Evolutionary conservation across 1,140 invertebrate genomes (phyloP), one percentile per base, ranked within the genome.

Genomic region (Platorchestia sp.): DNA sequence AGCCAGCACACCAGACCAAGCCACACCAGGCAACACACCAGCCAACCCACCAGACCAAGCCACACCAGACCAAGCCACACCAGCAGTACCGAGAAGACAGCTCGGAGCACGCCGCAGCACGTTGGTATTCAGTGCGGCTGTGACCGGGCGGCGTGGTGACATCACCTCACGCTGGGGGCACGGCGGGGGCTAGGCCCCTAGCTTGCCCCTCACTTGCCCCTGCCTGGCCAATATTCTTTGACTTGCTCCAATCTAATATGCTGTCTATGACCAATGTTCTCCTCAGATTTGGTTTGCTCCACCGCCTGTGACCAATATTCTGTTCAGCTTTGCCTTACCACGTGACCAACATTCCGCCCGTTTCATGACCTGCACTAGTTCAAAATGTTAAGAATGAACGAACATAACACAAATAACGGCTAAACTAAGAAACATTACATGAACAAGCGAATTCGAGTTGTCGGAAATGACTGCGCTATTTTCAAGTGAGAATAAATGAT

Each of bases 71-170:
- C 36, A 44, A 44, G 5, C 36, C 36, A 44, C 10, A 44, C 42
- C 42, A 91, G 16, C 14, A 43, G 10, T 22, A 91, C 89, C 7
- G 89, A 91, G 42, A 27, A 43, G 36, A 42, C 42, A 19, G 91
- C 91, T 5, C n/a, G 59, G 14, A 22, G 27, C 59, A n/a, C 59
- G 59, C 91, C 0, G 91, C 91, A 0, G 19, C 43, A 10, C 47
- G 91, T 93, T 45, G 91, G 44, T 40, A 93, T 93, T 93, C 91
- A 47, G 91, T 44, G 44, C 36, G 91, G 45, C 44, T 93, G 91
- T 47, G 6, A 47, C 19, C 91, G 40, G 91, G 7, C 91, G 40
- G 91, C 45, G 45, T 16, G 43, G 19, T 47, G 91, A 93, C 91
- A 47, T 93, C 91, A 47, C 45, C 91, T 47, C 91, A 22, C 45